A percentile compares a stretch with the other conserved stretches of the same genome.
phyloP scores from a whole-genome alignment of 2,797 vertebrate species.

The Anguilla anguilla region DNA sequence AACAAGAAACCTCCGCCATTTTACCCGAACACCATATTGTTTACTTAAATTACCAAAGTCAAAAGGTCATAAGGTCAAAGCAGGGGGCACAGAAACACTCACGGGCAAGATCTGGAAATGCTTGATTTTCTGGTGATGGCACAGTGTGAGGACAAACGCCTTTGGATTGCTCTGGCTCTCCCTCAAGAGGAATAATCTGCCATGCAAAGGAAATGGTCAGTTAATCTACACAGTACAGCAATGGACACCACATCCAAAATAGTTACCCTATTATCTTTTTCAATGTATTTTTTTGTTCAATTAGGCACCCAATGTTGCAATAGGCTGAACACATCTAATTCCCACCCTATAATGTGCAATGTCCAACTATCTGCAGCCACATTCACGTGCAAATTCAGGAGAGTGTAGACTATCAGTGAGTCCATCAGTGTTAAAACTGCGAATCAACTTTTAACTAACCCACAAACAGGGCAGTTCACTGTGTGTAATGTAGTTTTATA shows the following conservation, averaged over 20 bases:
- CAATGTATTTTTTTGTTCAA: too few species aligned
- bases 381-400: too few species aligned
- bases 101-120: slow-evolving; percentile 99
- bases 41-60: neutral
- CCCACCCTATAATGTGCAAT: neutral
- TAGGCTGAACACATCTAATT: too few species aligned
- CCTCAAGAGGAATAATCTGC: slow-evolving; percentile 92
- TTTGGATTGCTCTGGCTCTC: slow-evolving; percentile 99
- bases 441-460: neutral
- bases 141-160: slow-evolving; percentile 96
- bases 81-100: slow-evolving; percentile 62
- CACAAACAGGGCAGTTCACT: neutral
- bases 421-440: neutral
- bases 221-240: neutral
- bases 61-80: neutral
- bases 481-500: neutral
- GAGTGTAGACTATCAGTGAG: neutral
- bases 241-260: neutral
- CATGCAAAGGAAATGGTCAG: slow-evolving; percentile 21
- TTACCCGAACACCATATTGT: neutral
- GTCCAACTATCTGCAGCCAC: neutral
- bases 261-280: neutral
- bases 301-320: too few species aligned
- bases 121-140: slow-evolving; percentile 98
- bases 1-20: neutral